phyloP scores from a whole-genome alignment of 2,888 invertebrate genomes.

The Sarcophaga variegata region DNA sequence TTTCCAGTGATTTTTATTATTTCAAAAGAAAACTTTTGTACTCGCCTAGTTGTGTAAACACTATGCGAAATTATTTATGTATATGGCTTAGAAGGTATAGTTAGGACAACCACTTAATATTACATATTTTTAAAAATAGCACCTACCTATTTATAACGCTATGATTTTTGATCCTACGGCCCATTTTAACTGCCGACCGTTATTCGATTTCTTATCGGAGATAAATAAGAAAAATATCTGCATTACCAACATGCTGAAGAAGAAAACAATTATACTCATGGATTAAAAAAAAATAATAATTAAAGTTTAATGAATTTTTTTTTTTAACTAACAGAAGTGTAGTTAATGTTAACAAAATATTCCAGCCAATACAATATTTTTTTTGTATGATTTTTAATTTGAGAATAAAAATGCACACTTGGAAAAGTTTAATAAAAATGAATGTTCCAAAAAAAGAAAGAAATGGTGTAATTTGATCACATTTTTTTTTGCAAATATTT shows the following conservation, averaged over 20 bases:
- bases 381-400: neutral
- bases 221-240: too few species aligned
- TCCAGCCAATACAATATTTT: conserved; percentile 4
- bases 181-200: neutral
- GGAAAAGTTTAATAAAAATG: too few species aligned
- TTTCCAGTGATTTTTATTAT: too few species aligned
- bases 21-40: too few species aligned
- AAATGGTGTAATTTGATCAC: too few species aligned
- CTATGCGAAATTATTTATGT: too few species aligned
- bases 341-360: conserved; percentile 24
- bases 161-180: neutral
- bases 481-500: too few species aligned
- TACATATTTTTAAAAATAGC: neutral
- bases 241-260: neutral
- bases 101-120: neutral
- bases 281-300: too few species aligned
- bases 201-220: neutral
- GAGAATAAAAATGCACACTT: neutral
- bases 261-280: neutral
- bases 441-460: too few species aligned
- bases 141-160: neutral
- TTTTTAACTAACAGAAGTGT: neutral
- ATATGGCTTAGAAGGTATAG: neutral
- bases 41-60: too few species aligned
- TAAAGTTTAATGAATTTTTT: neutral